Evolutionary conservation across 2,888 invertebrate genomes (phyloP), one percentile per base, ranked within the genome.

Genomic region (Drosophila paramelanica): DNA sequence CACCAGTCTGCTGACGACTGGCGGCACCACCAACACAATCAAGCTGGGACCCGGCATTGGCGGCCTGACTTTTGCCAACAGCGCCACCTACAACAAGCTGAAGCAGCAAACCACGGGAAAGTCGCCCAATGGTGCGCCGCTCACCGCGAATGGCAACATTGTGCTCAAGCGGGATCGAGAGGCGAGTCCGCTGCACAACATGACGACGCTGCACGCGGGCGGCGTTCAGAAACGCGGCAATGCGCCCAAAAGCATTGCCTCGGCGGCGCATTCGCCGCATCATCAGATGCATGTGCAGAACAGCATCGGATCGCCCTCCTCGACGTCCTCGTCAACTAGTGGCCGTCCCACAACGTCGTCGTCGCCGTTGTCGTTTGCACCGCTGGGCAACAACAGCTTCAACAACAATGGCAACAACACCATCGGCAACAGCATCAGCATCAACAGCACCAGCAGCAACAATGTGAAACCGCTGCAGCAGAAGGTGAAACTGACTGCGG

Each of bases 1-100:
- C 20, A 33, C n/a, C 3, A 60, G 79, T 3, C 61, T 88, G 20
- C 60, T 87, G 27, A 51, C 73, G 13, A 57, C 74, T 2, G 59
- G 52, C 6, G 62, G 73, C 5, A 70, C 76, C 13, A 86, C 90
- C 8, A 92, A 91, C 67, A 92, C 92, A 23, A 92, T 92, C 6
- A 93, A 93, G 68, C 72, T 93, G 52, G 92, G 91, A 3, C 91
- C 92, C 0, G 92, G 92, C 14, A 92, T 92, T 55, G 93, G 92
- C 20, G 92, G 92, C 0, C 77, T 92, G 27, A 92, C 93, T 11
- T 92, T 93, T 77, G 92, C 92, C 27, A 92, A 92, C 61, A 92
- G 92, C 73, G 88, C 91, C 23, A 91, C 92, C 0, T 92, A 92
- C 66, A 91, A 92, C 56, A 92, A 92, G 62, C 72, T 92, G 5